Evolutionary conservation across 2,888 invertebrate genomes (phyloP).

Genomic region (Autographa gamma): DNA sequence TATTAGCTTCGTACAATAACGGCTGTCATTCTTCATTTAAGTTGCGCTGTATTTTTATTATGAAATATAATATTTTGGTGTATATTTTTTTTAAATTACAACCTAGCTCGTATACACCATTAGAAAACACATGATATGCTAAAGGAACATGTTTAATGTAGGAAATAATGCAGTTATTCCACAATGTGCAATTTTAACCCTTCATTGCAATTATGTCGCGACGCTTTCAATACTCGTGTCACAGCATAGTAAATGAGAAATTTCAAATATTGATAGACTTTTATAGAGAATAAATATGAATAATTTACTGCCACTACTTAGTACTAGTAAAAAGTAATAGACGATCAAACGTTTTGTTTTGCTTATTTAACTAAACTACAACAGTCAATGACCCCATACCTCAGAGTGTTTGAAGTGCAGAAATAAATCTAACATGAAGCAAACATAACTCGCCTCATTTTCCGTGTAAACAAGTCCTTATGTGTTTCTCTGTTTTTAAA

Average conservation of each 20-base stretch:
- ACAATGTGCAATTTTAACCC: not conserved
- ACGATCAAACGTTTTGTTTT: not conserved
- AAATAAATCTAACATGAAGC: not conserved
- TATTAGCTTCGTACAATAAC: slow-evolving; percentile 63
- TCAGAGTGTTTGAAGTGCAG: too few relatives aligned
- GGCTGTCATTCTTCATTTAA: slow-evolving; percentile 54
- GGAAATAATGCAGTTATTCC: too few relatives aligned
- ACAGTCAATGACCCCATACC: not conserved
- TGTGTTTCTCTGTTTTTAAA: not conserved
- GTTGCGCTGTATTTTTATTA: slow-evolving; percentile 13
- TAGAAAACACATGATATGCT: too few relatives aligned
- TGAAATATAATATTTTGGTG: not conserved
- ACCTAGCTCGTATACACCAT: too few relatives aligned
- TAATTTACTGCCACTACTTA: not conserved
- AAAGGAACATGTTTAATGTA: too few relatives aligned
- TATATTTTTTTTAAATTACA: not conserved
- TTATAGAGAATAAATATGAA: not conserved
- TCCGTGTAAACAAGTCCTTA: not conserved
- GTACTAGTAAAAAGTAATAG: not conserved
- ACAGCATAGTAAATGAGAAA: not conserved
- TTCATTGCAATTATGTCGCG: not conserved
- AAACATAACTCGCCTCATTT: too few relatives aligned
- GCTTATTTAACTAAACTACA: not conserved
- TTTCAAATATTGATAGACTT: not conserved
- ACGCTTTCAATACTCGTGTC: not conserved